phyloP scores from a whole-genome alignment of 1,140 invertebrate genomes.

The Penaeus japonicus region DNA sequence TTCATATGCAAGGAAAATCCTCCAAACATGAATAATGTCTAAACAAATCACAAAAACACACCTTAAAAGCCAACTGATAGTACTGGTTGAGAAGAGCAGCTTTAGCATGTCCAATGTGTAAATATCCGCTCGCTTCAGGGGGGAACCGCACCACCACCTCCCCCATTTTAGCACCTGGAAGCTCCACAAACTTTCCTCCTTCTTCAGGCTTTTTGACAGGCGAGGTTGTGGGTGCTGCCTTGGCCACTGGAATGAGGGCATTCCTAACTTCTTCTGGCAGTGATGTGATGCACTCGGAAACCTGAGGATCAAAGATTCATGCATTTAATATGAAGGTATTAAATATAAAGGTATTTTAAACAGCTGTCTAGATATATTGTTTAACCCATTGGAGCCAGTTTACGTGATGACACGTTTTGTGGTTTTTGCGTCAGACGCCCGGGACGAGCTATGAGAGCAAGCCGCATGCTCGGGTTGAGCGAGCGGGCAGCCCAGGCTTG shows the following conservation, averaged over 20 bases:
- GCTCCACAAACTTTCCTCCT: slow-evolving; percentile 96
- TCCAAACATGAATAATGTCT: neutral
- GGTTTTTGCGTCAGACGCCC: no score
- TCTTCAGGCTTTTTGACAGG: slow-evolving; percentile 63
- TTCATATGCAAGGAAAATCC: no score
- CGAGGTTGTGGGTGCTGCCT: no score
- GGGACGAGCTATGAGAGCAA: no score
- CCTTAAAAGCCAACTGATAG: slow-evolving; percentile 90
- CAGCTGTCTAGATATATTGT: no score
- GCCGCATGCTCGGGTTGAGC: no score
- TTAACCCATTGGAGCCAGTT: no score
- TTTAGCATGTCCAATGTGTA: slow-evolving; percentile 99
- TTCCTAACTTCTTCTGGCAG: slow-evolving; percentile 28
- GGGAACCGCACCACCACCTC: slow-evolving; percentile 96
- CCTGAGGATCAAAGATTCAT: neutral
- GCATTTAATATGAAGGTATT: neutral
- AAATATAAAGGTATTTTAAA: neutral
- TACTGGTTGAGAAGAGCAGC: slow-evolving; percentile 98
- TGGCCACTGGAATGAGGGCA: neutral
- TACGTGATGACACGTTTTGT: no score
- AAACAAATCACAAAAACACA: neutral
- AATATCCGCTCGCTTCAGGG: slow-evolving; percentile 94
- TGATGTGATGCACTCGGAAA: neutral
- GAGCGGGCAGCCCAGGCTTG: no score
- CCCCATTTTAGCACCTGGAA: slow-evolving; percentile 94